Conservation (phyloP, 2,797 vertebrate genomes). For the Picus viridis region DNA sequence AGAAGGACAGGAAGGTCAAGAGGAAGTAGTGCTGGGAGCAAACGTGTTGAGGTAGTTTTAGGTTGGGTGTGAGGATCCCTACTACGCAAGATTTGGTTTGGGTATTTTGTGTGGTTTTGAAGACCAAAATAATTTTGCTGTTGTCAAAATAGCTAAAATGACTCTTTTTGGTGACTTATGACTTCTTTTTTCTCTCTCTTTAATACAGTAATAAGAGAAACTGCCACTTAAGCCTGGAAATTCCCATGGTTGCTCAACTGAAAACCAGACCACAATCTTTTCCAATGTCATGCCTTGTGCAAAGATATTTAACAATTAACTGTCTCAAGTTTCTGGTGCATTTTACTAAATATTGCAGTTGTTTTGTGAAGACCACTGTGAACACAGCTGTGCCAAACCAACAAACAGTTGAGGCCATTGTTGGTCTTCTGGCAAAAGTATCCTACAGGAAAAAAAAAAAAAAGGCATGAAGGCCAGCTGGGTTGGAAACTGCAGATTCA, state of each 20-base stretch:
- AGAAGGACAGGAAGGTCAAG: slow-evolving; percentile 11
- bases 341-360: slow-evolving; percentile 59
- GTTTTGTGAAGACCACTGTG: slow-evolving; percentile 38
- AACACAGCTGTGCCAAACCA: slow-evolving; percentile 51
- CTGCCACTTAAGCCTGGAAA: slow-evolving; percentile 22
- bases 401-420: slow-evolving; percentile 32
- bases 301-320: slow-evolving; percentile 46
- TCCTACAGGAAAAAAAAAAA: background rate
- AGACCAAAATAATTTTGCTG: background rate
- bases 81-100: background rate
- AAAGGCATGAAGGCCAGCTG: slow-evolving; percentile 40
- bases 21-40: background rate
- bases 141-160: slow-evolving; percentile 7
- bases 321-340: background rate
- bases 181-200: background rate
- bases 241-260: slow-evolving; percentile 17
- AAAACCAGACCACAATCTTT: slow-evolving; percentile 3
- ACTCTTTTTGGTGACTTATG: background rate
- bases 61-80: background rate
- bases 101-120: background rate
- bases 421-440: slow-evolving; percentile 50
- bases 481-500: slow-evolving; percentile 10
- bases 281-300: slow-evolving; percentile 1
- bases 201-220: background rate
- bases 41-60: background rate